Evolutionary conservation across 2,113 vertebrate genomes (phyloP), one percentile per base, ranked within the genome.

Genomic region (Salvator merianae): DNA sequence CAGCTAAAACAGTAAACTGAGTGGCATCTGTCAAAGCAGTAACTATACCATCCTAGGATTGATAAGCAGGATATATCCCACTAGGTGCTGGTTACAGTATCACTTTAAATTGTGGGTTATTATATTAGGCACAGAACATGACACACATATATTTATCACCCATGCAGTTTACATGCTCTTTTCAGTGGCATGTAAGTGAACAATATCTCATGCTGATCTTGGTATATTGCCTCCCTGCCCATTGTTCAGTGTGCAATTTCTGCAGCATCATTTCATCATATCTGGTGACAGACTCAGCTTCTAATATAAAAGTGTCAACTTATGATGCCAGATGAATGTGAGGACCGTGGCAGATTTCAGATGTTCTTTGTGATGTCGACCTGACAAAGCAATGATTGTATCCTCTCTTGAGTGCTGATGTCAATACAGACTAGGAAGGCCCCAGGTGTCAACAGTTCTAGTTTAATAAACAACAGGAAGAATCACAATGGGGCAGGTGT

Each of bases 1-100:
- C 77, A 66, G 77, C 38, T 32, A 26, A 22, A 47, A 79, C 8
- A 9, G 62, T 22, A 43, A 79, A 63, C 77, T 75, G 40, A 83
- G 66, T 38, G 62, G 62, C 62, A 47, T 66, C 82, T 76, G 72
- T 76, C 72, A 83, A 68, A 76, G 72, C 72, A 75, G 43, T 66
- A 66, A 66, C n/a, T 74, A n/a, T 63, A 75, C 22, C 20, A 62
- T 7, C 76, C 55, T 63, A 77, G 72, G 24, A 26, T 53, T 76
- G 72, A 68, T 18, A 83, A 83, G 63, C 50, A 72, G 82, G 72
- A 66, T 68, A 36, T 55, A 65, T 59, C 26, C 79, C 30, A 40
- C 50, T 55, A 18, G 1, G 38, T 68, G 32, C 47, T 62, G 50
- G 62, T 68, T 76, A 62, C 16, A 22, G 66, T 53, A 28, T 22